phyloP scores from a whole-genome alignment of 2,888 invertebrate species.

The Limenitis camilla region DNA sequence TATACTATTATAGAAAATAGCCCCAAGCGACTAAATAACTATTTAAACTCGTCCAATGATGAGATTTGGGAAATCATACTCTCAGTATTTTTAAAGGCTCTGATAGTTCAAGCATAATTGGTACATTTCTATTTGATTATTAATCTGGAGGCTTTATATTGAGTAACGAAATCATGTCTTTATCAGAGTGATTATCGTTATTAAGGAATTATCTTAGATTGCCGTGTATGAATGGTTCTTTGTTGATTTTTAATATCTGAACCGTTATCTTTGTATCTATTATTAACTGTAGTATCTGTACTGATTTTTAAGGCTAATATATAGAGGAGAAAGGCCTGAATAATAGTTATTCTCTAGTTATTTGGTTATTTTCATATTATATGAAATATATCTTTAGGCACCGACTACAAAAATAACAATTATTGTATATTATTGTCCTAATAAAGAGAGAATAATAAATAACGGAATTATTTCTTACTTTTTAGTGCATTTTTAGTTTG shows the following conservation, averaged over 20 bases:
- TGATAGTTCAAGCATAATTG: conserved; percentile 32
- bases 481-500: too few species aligned
- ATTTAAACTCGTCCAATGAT: conserved; percentile 34
- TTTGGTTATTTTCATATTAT: too few species aligned
- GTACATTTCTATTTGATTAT: conserved; percentile 33
- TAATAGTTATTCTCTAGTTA: too few species aligned
- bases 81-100: conserved; percentile 2
- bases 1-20: conserved; percentile 48
- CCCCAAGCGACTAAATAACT: conserved; percentile 48
- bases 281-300: background rate
- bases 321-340: too few species aligned
- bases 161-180: conserved; percentile 45
- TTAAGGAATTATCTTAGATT: conserved; percentile 37
- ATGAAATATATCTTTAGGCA: too few species aligned
- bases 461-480: too few species aligned
- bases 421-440: too few species aligned
- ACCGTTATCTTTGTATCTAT: background rate
- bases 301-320: too few species aligned
- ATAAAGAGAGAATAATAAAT: too few species aligned
- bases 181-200: conserved; percentile 53
- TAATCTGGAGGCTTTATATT: conserved; percentile 25
- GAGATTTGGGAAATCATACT: conserved; percentile 9
- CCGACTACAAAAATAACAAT: too few species aligned
- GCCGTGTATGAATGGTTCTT: conserved; percentile 1
- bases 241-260: background rate